phyloP scores from a whole-genome alignment of 2,113 vertebrate species.

The Cromileptes altivelis region DNA sequence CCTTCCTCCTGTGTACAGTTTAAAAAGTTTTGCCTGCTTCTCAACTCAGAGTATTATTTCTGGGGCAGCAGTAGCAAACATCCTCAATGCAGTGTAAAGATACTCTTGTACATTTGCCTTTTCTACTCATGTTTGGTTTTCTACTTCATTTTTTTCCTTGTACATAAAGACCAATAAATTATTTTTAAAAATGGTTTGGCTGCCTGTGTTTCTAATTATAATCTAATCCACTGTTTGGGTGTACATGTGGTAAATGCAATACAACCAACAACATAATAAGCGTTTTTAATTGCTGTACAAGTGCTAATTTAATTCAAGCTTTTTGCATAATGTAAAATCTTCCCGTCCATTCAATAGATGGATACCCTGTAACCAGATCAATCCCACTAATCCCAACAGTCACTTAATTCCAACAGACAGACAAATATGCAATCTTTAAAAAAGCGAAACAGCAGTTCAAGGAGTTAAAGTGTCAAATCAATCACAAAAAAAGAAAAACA shows the following conservation, averaged over 20 bases:
- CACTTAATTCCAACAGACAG: conserved; percentile 24
- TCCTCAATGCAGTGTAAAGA: conserved; percentile 82
- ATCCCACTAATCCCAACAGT: conserved; percentile 38
- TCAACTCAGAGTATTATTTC: conserved; percentile 40
- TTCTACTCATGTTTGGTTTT: conserved; percentile 84
- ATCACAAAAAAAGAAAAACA: conserved; percentile 22
- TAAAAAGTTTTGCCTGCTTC: conserved; percentile 53
- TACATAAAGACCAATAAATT: conserved; percentile 88
- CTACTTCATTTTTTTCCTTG: conserved; percentile 77
- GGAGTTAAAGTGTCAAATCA: conserved; percentile 40
- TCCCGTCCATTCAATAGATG: conserved; percentile 30
- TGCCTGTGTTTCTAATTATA: not conserved
- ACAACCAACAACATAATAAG: conserved; percentile 23
- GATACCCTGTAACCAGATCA: conserved; percentile 63
- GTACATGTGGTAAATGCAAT: not conserved
- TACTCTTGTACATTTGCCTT: conserved; percentile 82
- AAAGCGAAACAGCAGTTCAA: conserved; percentile 32
- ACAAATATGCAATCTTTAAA: conserved; percentile 26
- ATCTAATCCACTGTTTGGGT: not conserved
- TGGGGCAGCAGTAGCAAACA: conserved; percentile 45
- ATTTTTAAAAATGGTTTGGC: conserved; percentile 83
- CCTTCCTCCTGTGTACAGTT: conserved; percentile 64
- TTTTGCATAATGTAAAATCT: conserved; percentile 76
- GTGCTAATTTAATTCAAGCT: conserved; percentile 69
- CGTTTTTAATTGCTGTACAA: conserved; percentile 68